phyloP scores from a whole-genome alignment of 2,797 vertebrate species.

The Oryzias dopingdopingensis region DNA sequence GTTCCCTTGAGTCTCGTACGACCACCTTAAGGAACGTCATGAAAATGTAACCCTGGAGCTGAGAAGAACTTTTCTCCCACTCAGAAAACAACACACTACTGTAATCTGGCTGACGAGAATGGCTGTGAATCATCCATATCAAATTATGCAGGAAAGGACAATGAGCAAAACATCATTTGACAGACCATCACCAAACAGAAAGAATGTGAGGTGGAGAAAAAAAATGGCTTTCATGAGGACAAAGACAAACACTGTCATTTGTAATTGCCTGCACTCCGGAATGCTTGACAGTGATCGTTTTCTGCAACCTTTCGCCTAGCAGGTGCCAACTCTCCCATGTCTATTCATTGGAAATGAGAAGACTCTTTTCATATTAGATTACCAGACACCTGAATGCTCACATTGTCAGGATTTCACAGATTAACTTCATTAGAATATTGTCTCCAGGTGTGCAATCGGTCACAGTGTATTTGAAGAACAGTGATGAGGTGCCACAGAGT shows the following conservation, averaged over 20 bases:
- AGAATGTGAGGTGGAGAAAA: conserved; percentile 36
- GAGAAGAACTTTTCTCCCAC: conserved; percentile 41
- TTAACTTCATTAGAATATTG: conserved; percentile 75
- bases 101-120: conserved; percentile 55
- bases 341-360: conserved; percentile 67
- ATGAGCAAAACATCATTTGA: conserved; percentile 46
- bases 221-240: conserved; percentile 59
- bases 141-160: conserved; percentile 47
- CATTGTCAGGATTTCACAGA: conserved; percentile 73
- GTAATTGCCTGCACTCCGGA: conserved; percentile 67
- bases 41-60: conserved; percentile 4
- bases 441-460: conserved; percentile 76
- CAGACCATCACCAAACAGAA: conserved; percentile 50
- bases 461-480: conserved; percentile 69
- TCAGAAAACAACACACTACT: conserved; percentile 36
- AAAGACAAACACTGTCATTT: conserved; percentile 76
- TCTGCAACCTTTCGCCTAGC: conserved; percentile 63
- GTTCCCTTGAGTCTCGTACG: no score
- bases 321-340: conserved; percentile 71
- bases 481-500: conserved; percentile 50
- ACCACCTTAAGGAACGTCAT: no score
- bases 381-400: conserved; percentile 68
- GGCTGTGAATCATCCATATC: conserved; percentile 38
- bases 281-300: conserved; percentile 67
- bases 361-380: conserved; percentile 73